A percentile compares a stretch with the other conserved stretches of the same genome.
These are phyloP conservation scores for Monochamus alternatus DNA, from an alignment of 2,888 invertebrate species.

Conservation along the genomic window DNA sequence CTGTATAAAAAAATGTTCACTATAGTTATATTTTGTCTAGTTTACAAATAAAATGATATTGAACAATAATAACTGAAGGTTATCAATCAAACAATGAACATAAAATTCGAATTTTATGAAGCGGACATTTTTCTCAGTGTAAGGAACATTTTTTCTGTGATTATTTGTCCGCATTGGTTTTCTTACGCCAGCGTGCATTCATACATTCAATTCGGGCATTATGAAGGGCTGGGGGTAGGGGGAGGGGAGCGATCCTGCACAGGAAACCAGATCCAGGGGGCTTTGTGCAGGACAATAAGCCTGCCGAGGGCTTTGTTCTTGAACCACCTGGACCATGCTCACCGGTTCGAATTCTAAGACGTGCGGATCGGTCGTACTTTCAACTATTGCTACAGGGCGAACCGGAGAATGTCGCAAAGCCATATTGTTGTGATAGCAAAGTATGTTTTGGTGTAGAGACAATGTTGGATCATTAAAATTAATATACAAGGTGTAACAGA, in stretches of 20 bases:
- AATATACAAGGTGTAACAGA: too few species aligned
- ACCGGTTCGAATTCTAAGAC: constrained; percentile 32
- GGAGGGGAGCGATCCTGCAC: constrained; percentile 42
- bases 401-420: constrained; percentile 6
- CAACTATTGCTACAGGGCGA: constrained; percentile 24
- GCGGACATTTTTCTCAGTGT: background rate
- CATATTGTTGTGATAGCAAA: too few species aligned
- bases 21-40: too few species aligned
- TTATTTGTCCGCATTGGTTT: constrained; percentile 3
- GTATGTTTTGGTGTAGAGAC: too few species aligned
- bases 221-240: constrained; percentile 22
- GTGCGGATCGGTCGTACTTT: constrained; percentile 3
- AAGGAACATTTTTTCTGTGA: background rate
- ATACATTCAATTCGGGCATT: constrained; percentile 25
- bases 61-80: too few species aligned
- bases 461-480: too few species aligned
- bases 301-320: constrained; percentile 61
- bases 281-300: constrained; percentile 61
- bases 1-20: too few species aligned
- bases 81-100: too few species aligned
- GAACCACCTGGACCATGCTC: constrained; percentile 60
- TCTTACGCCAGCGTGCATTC: constrained; percentile 16
- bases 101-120: too few species aligned
- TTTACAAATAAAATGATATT: too few species aligned
- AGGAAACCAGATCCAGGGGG: constrained; percentile 58